Conservation (phyloP, 2,113 vertebrate species). For the Nyctibius bracteatus region DNA sequence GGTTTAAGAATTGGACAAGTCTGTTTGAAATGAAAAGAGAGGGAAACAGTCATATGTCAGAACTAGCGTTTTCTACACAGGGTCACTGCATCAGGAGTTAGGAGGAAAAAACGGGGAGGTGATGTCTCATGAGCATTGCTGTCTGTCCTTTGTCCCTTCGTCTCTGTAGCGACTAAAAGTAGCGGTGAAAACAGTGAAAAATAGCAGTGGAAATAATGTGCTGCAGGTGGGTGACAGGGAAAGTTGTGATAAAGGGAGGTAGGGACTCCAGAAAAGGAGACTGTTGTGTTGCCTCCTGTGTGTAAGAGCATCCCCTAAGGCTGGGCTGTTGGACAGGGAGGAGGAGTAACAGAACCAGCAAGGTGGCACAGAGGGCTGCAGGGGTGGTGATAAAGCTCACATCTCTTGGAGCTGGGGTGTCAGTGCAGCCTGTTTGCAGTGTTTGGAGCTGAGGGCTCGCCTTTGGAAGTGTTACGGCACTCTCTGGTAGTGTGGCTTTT, state of each 20-base stretch:
- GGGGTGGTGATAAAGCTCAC: not conserved
- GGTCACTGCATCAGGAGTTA: not conserved
- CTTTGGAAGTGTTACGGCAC: not conserved
- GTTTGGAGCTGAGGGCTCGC: not conserved
- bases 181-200: not conserved
- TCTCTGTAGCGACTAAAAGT: not conserved
- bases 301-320: not conserved
- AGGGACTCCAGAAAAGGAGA: not conserved
- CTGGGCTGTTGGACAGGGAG: not conserved
- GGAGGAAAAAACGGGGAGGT: not conserved
- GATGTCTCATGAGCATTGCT: not conserved
- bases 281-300: fast-evolving
- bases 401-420: not conserved
- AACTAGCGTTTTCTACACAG: not conserved
- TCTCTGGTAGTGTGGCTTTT: not conserved
- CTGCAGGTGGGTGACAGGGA: no score
- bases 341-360: not conserved
- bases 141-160: not conserved
- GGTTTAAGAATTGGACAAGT: not conserved
- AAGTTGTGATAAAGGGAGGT: not conserved
- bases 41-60: not conserved
- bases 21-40: not conserved
- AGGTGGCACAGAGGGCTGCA: not conserved
- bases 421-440: not conserved
- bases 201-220: not conserved